Evolutionary conservation across 2,888 invertebrate genomes (phyloP), one percentile per base, ranked within the genome.

Genomic region (Lamellibrachia columna): DNA sequence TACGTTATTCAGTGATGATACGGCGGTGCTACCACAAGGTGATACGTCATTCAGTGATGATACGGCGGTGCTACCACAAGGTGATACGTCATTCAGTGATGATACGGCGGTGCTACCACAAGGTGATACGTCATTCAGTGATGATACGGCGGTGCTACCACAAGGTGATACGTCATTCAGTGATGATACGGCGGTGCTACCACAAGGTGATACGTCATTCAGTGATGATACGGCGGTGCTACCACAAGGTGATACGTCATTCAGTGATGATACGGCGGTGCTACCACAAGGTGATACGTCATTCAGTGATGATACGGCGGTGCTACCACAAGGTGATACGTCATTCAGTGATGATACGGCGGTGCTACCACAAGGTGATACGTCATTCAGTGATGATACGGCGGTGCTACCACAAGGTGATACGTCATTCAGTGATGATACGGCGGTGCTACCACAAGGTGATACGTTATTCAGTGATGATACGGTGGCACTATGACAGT

Each of bases 381-480:
- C n/a, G n/a, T n/a, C n/a, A n/a, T n/a, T 91, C 60, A 94, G 93
- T 6, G 93, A 92, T 55, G 93, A 58, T 28, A 28, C 60, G 91
- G 9, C 92, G 91, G 40, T n/a, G n/a, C 75, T 75, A n/a, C 75
- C n/a, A 75, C 75, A 75, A n/a, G 75, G 15, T n/a, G 75, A 75
- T 2, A 75, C n/a, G 75, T 15, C 75, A 75, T 75, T 75, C 22
- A 75, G 93, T 6, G 93, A 92, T 75, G 93, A 58, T n/a, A 28
- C 90, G 91, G 9, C 92, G 91, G 40, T n/a, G n/a, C 75, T 75
- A n/a, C 75, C 15, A 75, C 75, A 40, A 40, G 40, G 40, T 40
- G 40, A 40, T 40, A 40, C 40, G 1, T 40, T 40, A 40, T 40
- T 91, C 60, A 94, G 93, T 1, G 93, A 92, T 75, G 93, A 58